A percentile compares a stretch with the other conserved stretches of the same genome.
Evolutionary conservation across 1,140 invertebrate species (phyloP).

Genomic region (Danaus plexippus): DNA sequence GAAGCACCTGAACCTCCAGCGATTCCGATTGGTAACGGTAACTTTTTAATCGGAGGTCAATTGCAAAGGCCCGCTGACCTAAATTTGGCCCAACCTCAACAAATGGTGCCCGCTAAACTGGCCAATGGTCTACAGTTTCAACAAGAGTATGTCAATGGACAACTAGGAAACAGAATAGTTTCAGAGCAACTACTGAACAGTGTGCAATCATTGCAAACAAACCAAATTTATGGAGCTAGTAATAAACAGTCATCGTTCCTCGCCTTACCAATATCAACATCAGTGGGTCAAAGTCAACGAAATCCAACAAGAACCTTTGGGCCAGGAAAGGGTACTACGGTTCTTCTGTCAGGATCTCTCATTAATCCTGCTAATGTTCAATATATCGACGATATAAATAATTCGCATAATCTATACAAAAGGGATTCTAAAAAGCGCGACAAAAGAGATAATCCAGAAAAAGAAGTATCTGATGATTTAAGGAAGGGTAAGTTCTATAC

Average conservation of each 20-base stretch:
- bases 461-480: conserved; percentile 44
- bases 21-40: conserved; percentile 67
- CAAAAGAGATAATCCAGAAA: conserved; percentile 70
- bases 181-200: conserved; percentile 72
- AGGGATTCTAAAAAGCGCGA: conserved; percentile 64
- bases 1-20: conserved; percentile 72
- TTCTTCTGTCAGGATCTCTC: conserved; percentile 56
- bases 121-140: conserved; percentile 65
- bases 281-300: conserved; percentile 23
- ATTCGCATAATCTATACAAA: conserved; percentile 71
- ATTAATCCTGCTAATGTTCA: conserved; percentile 73
- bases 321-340: conserved; percentile 42
- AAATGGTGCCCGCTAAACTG: conserved; percentile 64
- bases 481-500: conserved; percentile 24
- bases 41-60: conserved; percentile 79
- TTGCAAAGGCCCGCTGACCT: conserved; percentile 77
- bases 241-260: conserved; percentile 27
- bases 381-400: conserved; percentile 71
- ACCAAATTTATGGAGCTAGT: conserved; percentile 20
- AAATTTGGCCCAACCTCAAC: conserved; percentile 73
- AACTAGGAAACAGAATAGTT: conserved; percentile 73
- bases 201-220: conserved; percentile 33
- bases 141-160: conserved; percentile 75
- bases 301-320: conserved; percentile 34
- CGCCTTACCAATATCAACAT: conserved; percentile 22